Evolutionary conservation across 2,797 vertebrate species (phyloP).

Genomic region (Glyptemys insculpta): DNA sequence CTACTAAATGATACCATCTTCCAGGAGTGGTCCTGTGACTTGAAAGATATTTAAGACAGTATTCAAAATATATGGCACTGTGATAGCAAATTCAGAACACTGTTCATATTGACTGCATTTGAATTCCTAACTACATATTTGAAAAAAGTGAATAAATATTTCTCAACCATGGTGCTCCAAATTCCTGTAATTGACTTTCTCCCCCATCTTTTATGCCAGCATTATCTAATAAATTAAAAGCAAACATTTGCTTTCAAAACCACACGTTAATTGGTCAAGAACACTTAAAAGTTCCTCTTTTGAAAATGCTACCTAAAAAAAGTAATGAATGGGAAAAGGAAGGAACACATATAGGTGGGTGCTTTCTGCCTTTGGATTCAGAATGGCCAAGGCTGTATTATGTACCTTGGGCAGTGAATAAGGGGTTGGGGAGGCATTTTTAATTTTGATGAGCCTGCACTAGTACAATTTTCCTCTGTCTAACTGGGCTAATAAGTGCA

Average conservation of each 20-base stretch:
- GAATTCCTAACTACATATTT: neutral
- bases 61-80: neutral
- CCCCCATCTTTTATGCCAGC: neutral
- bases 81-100: neutral
- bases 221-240: slow-evolving; percentile 5
- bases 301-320: neutral
- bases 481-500: neutral
- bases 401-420: neutral
- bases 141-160: neutral
- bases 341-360: fast-evolving
- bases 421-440: neutral
- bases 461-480: neutral
- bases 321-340: neutral
- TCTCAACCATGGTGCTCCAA: neutral
- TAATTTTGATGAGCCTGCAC: neutral
- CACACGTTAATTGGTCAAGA: neutral
- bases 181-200: neutral
- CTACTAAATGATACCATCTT: fast-evolving
- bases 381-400: neutral
- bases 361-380: neutral
- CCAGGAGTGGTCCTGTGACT: neutral
- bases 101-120: neutral
- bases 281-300: neutral
- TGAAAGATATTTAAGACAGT: neutral
- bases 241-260: slow-evolving; percentile 37